Evolutionary conservation across 2,797 vertebrate genomes (phyloP), one percentile per base, ranked within the genome.

Genomic region (Muscicapa comitata): DNA sequence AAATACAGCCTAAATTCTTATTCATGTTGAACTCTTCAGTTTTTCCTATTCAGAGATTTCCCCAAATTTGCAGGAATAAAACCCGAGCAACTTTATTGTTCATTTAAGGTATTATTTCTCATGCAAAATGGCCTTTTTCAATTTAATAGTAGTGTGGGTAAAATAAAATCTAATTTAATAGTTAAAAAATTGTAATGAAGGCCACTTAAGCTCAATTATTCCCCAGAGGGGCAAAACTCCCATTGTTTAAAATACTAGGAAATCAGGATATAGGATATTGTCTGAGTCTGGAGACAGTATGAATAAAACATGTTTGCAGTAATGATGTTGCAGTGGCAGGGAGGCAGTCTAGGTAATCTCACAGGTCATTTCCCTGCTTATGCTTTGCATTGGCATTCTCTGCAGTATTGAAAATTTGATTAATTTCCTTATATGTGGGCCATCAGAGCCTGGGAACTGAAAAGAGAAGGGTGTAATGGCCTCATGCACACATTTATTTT

Each of bases 171-270:
- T 45, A 33, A 35, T 66, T 75, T 88, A 73, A 66, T 58, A 78
- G 53, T 48, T 73, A 16, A 84, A 96, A 90, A 58, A 8, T 35
- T 86, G 33, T 21, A 90, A 59, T n/a, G n/a, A 79, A 78, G 58
- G 29, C 45, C 16, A 67, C 19, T 88, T 88, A 68, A 55, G 2
- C 11, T 76, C 59, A 65, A 23, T 72, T 80, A 61, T 83, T 88
- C 61, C 51, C 40, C 50, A 58, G 42, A 67, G 50, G 25, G 25
- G 13, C 7, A 91, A 78, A 90, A 48, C 8, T 81, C 16, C 10
- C 17, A 80, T 91, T 86, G 59, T 80, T 90, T 88, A 75, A 94
- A 89, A 70, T 68, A 74, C 33, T 78, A 75, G 50, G 61, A 90
- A 80, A 62, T 33, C 13, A 23, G 55, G 63, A 76, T 72, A 54